These are phyloP conservation scores for Enoplosus armatus DNA, from an alignment of 2,797 vertebrate genomes.

Conservation along the genomic window DNA sequence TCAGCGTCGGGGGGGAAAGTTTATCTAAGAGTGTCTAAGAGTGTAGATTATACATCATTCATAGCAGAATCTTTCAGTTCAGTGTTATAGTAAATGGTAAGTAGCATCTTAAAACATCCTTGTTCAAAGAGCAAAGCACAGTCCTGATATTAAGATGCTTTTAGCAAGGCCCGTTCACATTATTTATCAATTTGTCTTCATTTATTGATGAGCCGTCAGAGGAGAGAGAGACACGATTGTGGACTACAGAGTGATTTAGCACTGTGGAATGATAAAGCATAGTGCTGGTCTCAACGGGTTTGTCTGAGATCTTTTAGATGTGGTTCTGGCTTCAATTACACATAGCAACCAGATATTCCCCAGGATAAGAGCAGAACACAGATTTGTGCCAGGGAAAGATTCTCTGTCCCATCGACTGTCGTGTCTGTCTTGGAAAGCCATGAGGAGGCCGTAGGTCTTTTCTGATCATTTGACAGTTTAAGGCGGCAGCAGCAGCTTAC, in stretches of 20 bases:
- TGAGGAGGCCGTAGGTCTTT: conserved; percentile 54
- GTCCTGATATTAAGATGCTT: conserved; percentile 17
- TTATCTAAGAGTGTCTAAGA: neutral
- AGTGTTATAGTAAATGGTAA: neutral
- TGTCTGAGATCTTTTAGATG: conserved; percentile 83
- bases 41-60: conserved; percentile 11
- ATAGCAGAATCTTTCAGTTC: neutral
- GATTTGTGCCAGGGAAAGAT: conserved; percentile 81
- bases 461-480: conserved; percentile 68
- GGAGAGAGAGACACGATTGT: conserved; percentile 9
- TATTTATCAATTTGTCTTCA: conserved; percentile 52
- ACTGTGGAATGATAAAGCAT: conserved; percentile 74
- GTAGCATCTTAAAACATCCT: neutral
- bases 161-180: conserved; percentile 10
- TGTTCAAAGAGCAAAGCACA: neutral
- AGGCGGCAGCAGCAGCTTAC: conserved; percentile 44
- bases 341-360: conserved; percentile 85
- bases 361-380: conserved; percentile 76
- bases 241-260: conserved; percentile 77
- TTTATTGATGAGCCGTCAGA: conserved; percentile 56
- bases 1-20: neutral
- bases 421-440: conserved; percentile 58
- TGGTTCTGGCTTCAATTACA: conserved; percentile 89
- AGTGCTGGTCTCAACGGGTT: conserved; percentile 74
- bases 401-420: conserved; percentile 75